A percentile compares a stretch with the other conserved stretches of the same genome.
phyloP scores from a whole-genome alignment of 1,140 invertebrate species.

The Dryas iulia region DNA sequence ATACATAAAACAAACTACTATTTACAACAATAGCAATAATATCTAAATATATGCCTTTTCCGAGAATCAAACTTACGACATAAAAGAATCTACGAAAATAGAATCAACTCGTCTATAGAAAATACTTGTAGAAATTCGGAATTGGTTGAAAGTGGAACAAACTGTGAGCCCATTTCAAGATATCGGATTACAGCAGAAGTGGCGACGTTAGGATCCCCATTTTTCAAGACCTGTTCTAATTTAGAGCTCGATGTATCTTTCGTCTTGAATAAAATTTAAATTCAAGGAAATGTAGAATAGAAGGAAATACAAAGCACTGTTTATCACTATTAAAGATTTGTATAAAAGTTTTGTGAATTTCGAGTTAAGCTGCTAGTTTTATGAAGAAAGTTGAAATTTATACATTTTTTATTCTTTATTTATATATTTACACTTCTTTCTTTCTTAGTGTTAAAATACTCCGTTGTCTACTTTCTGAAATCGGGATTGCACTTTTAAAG shows the following conservation, averaged over 20 bases:
- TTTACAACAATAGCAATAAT: too few species aligned
- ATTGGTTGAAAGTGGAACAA: conserved; percentile 14
- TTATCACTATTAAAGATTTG: background rate
- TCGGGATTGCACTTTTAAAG: too few species aligned
- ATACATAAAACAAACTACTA: too few species aligned
- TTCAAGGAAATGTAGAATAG: conserved; percentile 4
- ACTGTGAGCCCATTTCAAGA: conserved; percentile 16
- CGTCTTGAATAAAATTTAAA: conserved; percentile 13
- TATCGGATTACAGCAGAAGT: conserved; percentile 28
- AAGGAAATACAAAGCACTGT: conserved; percentile 1
- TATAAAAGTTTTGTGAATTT: background rate
- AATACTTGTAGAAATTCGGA: background rate
- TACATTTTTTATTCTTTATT: too few species aligned
- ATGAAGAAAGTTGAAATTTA: background rate
- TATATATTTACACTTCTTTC: too few species aligned
- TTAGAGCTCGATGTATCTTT: conserved; percentile 23
- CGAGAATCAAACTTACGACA: too few species aligned
- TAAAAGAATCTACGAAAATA: background rate
- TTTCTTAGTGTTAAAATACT: too few species aligned
- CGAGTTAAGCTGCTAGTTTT: too few species aligned
- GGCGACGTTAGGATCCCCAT: conserved; percentile 23
- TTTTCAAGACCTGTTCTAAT: conserved; percentile 24
- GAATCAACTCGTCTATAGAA: too few species aligned
- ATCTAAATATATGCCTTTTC: too few species aligned
- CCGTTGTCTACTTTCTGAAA: too few species aligned